These are phyloP conservation scores for Littorina saxatilis DNA, from an alignment of 1,140 invertebrate genomes.

Conservation along the genomic window DNA sequence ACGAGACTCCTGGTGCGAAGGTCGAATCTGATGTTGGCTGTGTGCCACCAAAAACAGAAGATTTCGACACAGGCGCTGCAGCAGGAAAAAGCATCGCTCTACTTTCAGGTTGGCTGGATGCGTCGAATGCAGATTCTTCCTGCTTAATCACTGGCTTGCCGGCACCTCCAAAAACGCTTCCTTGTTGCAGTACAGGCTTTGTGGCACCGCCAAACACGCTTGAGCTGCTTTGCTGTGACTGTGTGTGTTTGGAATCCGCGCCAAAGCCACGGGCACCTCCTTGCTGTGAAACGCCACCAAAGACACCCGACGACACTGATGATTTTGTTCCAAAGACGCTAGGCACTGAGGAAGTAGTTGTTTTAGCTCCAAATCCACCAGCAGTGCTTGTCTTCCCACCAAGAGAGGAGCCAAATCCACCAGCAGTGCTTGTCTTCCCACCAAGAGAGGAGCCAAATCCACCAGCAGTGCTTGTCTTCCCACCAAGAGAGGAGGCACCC, in stretches of 20 bases:
- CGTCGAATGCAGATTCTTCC: not conserved
- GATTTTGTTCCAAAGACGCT: no score
- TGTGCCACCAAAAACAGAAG: not conserved
- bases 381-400: not conserved
- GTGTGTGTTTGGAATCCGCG: no score
- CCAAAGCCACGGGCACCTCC: no score
- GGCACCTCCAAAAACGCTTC: slow-evolving; percentile 8
- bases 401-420: not conserved
- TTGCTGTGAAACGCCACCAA: no score
- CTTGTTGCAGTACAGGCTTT: not conserved
- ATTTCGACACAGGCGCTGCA: not conserved
- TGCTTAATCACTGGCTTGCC: slow-evolving; percentile 1
- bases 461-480: not conserved
- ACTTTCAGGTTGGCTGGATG: not conserved
- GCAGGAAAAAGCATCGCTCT: not conserved
- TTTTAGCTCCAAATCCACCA: not conserved
- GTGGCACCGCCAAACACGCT: not conserved
- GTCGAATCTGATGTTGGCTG: not conserved
- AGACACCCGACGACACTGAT: no score
- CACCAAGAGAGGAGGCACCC: no score
- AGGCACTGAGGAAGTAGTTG: no score
- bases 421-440: not conserved
- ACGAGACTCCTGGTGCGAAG: not conserved
- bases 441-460: not conserved
- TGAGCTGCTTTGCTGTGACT: not conserved